Base-by-base conservation (phyloP, 23 tunicate species). In the Trididemnum nubilum region DNA sequence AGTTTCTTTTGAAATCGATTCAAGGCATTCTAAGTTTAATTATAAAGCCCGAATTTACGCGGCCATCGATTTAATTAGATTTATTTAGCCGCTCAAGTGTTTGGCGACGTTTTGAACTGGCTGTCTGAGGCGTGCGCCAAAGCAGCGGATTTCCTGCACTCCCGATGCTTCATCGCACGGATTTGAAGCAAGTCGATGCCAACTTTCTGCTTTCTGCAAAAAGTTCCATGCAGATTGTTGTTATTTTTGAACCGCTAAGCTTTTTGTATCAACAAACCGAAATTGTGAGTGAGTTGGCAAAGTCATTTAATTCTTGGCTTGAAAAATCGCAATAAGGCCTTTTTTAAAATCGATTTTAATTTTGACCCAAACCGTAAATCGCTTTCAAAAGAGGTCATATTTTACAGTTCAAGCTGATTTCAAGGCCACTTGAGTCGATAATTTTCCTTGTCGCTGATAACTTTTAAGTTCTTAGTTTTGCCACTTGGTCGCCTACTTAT, bases 391-490 rank as follows among this genome's bases (percentile, higher is more conserved):
- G n/a, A n/a, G n/a, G n/a, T n/a, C n/a, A n/a, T n/a, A n/a, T n/a
- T n/a, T n/a, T n/a, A n/a, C n/a, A n/a, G n/a, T n/a, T 44, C 15
- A 7, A 44, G n/a, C n/a, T 61, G 67, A 22, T 61, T 61, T 61
- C 29, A 61, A 61, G 67, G 15, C 67, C 5, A 4, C 29, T 61
- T 61, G 67, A 61, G 26, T 9, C 67, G 4, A 61, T 22, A 61
- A 61, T 61, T 7, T 61, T 61, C 18, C 74, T 67, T 67, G 74
- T 67, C 25, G 9, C 25, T 67, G 4, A 67, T 31, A 32, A 30
- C 74, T 61, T 61, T 61, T 21, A 61, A 61, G 67, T 5, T 4
- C 67, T 61, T 61, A 21, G 67, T 61, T 61, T 61, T 61, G 4
- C 54, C 54, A 44, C 54, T 44, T 44, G 54, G 15, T 9, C 9